Evolutionary conservation across 2,797 vertebrate genomes (phyloP).

Genomic region (Triplophysa yarkandensis): DNA sequence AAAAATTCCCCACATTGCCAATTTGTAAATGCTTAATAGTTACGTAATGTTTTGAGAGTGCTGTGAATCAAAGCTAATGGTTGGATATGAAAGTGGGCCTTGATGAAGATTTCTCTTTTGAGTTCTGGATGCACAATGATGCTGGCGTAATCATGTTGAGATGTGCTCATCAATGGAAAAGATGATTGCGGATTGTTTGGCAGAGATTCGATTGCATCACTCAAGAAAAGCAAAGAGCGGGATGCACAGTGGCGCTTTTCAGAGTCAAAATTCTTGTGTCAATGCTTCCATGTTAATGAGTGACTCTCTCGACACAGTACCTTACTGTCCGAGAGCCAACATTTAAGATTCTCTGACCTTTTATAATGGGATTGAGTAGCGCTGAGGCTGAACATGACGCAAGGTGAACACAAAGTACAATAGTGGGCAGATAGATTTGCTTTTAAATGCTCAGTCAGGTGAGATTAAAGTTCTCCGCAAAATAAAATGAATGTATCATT

Average conservation of each 20-base stretch:
- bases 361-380: background rate
- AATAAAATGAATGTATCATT: too few species aligned
- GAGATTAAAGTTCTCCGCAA: too few species aligned
- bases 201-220: background rate
- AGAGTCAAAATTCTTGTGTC: background rate
- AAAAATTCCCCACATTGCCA: background rate
- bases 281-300: background rate
- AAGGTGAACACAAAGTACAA: background rate
- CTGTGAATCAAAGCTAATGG: background rate
- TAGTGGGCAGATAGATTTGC: too few species aligned
- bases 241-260: conserved; percentile 1
- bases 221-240: background rate
- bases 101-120: background rate
- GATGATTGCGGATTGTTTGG: conserved; percentile 5
- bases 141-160: background rate
- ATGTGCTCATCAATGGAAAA: background rate
- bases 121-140: conserved; percentile 3
- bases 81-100: background rate
- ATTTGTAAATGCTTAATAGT: background rate
- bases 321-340: conserved; percentile 4
- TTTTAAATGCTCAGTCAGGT: too few species aligned
- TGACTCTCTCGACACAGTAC: background rate
- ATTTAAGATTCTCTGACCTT: background rate
- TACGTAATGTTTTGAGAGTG: background rate
- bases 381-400: background rate